These are phyloP conservation scores for Trisateles emortualis DNA, from an alignment of 2,888 invertebrate species.

Conservation along the genomic window DNA sequence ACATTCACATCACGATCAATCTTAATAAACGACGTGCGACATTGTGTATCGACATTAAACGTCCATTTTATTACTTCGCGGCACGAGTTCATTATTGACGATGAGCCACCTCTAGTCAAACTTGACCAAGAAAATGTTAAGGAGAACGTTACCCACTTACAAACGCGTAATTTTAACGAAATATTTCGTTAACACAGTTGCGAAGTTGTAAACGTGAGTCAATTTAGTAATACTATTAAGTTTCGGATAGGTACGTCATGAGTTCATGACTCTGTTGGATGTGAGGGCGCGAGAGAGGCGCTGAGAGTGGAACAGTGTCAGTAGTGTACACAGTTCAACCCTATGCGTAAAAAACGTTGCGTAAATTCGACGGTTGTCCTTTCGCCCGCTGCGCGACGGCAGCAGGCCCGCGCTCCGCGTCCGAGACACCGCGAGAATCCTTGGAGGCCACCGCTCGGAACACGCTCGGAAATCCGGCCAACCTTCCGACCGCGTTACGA, in stretches of 20 bases:
- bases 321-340: conserved; percentile 1
- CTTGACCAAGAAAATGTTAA: conserved; percentile 72
- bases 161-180: conserved; percentile 68
- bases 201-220: conserved; percentile 79
- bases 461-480: conserved; percentile 87
- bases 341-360: conserved; percentile 62
- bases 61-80: conserved; percentile 27
- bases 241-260: conserved; percentile 63
- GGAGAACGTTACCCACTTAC: conserved; percentile 58
- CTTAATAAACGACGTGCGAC: conserved; percentile 28
- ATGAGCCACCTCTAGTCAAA: conserved; percentile 51
- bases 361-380: conserved; percentile 70
- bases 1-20: conserved; percentile 26
- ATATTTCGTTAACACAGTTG: conserved; percentile 76
- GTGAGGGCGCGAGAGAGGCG: conserved; percentile 48
- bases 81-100: conserved; percentile 32
- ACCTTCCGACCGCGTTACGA: conserved; percentile 86
- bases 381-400: conserved; percentile 57
- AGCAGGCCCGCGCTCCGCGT: conserved; percentile 56
- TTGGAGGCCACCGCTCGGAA: conserved; percentile 84
- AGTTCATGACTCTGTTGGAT: conserved; percentile 59
- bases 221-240: conserved; percentile 73
- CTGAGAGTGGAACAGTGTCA: conserved; percentile 40
- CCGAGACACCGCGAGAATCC: conserved; percentile 81
- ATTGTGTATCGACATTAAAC: conserved; percentile 10